Evolutionary conservation across 2,888 invertebrate genomes (phyloP).

Genomic region (Ariolimax columbianus): DNA sequence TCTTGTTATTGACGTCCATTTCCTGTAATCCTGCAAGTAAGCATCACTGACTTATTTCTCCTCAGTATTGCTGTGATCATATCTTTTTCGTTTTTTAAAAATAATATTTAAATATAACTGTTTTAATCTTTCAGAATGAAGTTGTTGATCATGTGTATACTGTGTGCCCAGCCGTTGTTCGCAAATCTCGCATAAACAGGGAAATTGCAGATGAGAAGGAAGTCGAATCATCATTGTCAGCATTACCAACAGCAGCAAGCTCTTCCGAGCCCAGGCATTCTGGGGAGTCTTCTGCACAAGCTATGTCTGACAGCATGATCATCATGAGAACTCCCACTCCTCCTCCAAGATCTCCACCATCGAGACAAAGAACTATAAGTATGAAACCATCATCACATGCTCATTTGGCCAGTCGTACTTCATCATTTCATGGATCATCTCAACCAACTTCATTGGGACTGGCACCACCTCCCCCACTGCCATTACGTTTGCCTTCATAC

Average conservation of each 20-base stretch:
- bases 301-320: background rate
- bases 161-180: conserved; percentile 57
- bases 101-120: background rate
- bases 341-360: background rate
- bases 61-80: no score
- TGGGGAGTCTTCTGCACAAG: background rate
- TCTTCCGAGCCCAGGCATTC: background rate
- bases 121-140: conserved; percentile 52
- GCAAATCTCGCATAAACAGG: conserved; percentile 35
- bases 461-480: background rate
- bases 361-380: background rate
- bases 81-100: background rate
- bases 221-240: conserved; percentile 26
- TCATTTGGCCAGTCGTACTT: background rate
- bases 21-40: no score
- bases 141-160: conserved; percentile 58
- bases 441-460: background rate
- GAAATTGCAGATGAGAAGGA: conserved; percentile 47
- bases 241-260: conserved; percentile 24
- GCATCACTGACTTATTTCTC: no score
- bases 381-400: background rate
- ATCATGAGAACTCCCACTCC: background rate
- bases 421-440: conserved; percentile 24
- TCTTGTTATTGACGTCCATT: no score
- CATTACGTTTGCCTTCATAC: background rate